These are phyloP conservation scores for Hartigia nigra DNA, from an alignment of 2,888 invertebrate genomes.

Conservation along the genomic window DNA sequence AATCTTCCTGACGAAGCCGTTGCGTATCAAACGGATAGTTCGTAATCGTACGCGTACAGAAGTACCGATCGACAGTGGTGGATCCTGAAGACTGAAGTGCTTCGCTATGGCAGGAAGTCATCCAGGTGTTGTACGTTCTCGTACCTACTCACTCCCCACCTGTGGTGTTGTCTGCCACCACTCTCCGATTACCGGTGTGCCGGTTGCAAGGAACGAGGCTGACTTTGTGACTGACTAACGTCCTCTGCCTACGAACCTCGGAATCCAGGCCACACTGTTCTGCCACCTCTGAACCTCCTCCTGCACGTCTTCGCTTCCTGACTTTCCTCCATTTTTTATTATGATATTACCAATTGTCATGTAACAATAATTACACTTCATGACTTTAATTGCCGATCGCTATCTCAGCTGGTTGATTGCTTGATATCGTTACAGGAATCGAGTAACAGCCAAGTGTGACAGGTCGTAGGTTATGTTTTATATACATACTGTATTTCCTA, in stretches of 20 bases:
- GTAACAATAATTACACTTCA: not conserved
- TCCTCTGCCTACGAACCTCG: slow-evolving; percentile 28
- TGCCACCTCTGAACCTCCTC: slow-evolving; percentile 16
- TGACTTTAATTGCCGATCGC: not conserved
- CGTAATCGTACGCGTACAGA: slow-evolving; percentile 19
- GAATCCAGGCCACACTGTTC: slow-evolving; percentile 44
- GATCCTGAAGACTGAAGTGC: slow-evolving; percentile 53
- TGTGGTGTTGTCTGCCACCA: slow-evolving; percentile 9
- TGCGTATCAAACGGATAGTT: not conserved
- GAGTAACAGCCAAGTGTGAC: not conserved
- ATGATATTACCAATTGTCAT: not conserved
- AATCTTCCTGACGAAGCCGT: not conserved
- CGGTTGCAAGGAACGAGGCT: slow-evolving; percentile 46
- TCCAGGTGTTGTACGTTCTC: slow-evolving; percentile 50
- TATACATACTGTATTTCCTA: not conserved
- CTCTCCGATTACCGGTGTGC: slow-evolving; percentile 41
- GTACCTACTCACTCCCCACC: slow-evolving; percentile 37
- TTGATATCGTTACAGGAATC: not conserved
- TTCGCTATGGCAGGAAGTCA: slow-evolving; percentile 55
- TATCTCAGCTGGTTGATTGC: not conserved
- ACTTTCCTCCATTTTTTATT: not conserved
- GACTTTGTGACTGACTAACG: slow-evolving; percentile 27
- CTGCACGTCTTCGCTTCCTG: not conserved
- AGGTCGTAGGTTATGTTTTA: not conserved
- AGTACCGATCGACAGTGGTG: slow-evolving; percentile 40